A percentile compares a stretch with the other conserved stretches of the same genome.
These are phyloP conservation scores for Chunga burmeisteri DNA, from an alignment of 2,113 vertebrate species.

Conservation along the genomic window DNA sequence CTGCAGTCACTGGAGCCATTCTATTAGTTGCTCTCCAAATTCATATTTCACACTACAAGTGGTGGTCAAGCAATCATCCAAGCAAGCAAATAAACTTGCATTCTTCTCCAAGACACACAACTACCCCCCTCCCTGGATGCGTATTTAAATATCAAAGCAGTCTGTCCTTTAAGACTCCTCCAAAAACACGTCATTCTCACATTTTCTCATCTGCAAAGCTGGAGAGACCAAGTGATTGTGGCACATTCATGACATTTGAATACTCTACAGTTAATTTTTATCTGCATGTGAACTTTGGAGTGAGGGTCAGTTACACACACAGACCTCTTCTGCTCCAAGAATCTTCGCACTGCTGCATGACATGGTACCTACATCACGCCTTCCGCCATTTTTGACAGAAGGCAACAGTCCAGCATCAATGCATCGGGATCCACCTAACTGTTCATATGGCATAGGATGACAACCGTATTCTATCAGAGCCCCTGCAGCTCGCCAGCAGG, in stretches of 20 bases:
- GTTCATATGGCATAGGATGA: rapidly evolving
- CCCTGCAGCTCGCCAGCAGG: neutral
- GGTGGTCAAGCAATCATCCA: neutral
- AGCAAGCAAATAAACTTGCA: neutral
- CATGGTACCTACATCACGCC: neutral
- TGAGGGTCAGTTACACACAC: neutral
- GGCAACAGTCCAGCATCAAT: neutral
- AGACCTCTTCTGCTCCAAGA: neutral
- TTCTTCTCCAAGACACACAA: conserved; percentile 27
- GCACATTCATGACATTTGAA: neutral
- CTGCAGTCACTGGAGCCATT: neutral
- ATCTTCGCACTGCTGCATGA: neutral
- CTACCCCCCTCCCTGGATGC: neutral
- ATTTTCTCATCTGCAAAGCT: neutral
- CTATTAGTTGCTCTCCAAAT: neutral
- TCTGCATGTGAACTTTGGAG: neutral
- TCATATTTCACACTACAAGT: neutral
- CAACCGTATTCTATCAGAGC: neutral
- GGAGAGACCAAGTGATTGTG: neutral
- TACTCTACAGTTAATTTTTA: neutral
- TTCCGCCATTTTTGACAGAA: neutral
- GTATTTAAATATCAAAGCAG: neutral
- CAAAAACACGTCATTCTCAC: neutral
- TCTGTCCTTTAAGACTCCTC: neutral
- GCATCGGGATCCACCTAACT: neutral